Percentiles rank a stretch among this genome's conserved stretches.
These are phyloP conservation scores for Mythimna ferrago DNA, from an alignment of 2,888 invertebrate genomes.

Conservation along the genomic window DNA sequence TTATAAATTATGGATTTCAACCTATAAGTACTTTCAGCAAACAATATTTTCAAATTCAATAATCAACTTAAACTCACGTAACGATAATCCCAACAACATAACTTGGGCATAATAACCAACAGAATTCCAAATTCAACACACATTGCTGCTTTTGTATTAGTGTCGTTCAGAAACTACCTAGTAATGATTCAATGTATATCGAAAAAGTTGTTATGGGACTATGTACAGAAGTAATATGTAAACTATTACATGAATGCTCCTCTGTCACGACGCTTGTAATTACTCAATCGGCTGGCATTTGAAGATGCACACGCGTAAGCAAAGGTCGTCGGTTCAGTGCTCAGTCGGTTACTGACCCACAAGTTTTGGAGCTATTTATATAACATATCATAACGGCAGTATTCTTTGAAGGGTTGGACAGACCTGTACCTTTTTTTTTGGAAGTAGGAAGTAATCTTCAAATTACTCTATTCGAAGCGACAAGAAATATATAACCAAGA, in stretches of 20 bases:
- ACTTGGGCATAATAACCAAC: not conserved
- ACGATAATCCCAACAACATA: constrained; percentile 12
- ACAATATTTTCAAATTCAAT: constrained; percentile 22
- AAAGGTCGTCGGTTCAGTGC: constrained; percentile 76
- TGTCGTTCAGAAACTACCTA: too few species aligned
- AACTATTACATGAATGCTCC: constrained; percentile 64
- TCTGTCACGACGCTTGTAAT: constrained; percentile 70
- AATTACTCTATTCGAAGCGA: too few species aligned
- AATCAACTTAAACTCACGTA: constrained; percentile 30
- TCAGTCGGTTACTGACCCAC: constrained; percentile 76
- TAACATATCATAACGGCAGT: too few species aligned
- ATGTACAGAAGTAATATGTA: constrained; percentile 47
- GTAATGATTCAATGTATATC: constrained; percentile 7
- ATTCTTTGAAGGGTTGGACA: too few species aligned
- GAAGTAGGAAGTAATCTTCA: too few species aligned
- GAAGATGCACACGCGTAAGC: constrained; percentile 71
- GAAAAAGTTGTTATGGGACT: not conserved
- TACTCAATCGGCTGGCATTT: constrained; percentile 84
- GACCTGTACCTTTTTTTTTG: too few species aligned
- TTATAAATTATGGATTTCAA: constrained; percentile 15
- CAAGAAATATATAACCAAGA: too few species aligned
- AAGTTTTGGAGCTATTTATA: constrained; percentile 62
- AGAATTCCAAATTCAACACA: not conserved
- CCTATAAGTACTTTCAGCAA: constrained; percentile 13
- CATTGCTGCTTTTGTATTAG: constrained; percentile 9